Base-by-base conservation (phyloP, 2,888 invertebrate genomes). In the Ectropis crepuscularia region DNA sequence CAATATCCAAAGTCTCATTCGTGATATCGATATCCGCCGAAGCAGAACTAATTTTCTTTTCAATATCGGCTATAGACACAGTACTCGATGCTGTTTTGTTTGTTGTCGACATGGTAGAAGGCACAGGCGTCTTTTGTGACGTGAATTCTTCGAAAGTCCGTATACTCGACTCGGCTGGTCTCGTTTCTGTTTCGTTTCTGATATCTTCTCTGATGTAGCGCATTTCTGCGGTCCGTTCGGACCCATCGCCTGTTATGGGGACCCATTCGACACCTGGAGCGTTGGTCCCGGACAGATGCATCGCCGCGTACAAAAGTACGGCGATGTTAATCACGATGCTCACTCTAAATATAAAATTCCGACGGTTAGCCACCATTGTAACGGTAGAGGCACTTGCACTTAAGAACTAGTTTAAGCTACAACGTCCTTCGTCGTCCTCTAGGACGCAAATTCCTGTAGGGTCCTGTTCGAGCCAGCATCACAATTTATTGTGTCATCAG, bases 291-390 rank as follows among this genome's bases (percentile, higher is more conserved):
- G 93, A 89, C 63, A 89, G 85, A 79, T 96, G 95, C 82, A 95
- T 94, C 77, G 96, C 95, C 71, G 95, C 95, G 86, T 96, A 96
- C 68, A 96, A 86, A 63, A 96, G 87, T 60, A 96, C 95, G 73
- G 95, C 95, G 70, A 96, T 93, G 83, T 96, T 96, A 74, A 96
- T 94, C 66, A 96, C 94, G 78, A 96, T 95, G 88, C 96, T 96
- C 85, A 96, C 95, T 76, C 95, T 94, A 83, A 96, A 94, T 87
- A 96, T 92, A 93, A 96, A 95, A 88, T 96, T 96, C 73, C 96
- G 94, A 69, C 89, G 88, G 75, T 89, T 91, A 70, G 83, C 86
- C 86, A 91, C 79, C 90, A 92, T 92, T 80, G 75, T 71, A 77
- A 77, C 71, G 73, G 70, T 78, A 82, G 85, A 90, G 89, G 89